Evolutionary conservation across 2,797 vertebrate species (phyloP).

Genomic region (Pseudocheirus occidentalis): DNA sequence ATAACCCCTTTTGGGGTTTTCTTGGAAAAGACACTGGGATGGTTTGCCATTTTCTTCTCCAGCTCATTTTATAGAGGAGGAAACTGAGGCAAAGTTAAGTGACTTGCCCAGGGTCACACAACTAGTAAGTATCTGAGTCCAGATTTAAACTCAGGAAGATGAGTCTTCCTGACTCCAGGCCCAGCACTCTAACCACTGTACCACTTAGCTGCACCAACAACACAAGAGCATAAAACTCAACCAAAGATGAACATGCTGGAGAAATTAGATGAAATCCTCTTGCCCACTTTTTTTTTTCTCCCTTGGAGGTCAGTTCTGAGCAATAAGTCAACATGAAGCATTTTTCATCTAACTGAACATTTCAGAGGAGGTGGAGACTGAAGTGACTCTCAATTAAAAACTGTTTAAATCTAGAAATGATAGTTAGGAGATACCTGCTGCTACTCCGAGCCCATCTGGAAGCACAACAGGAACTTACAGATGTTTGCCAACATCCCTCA

Average conservation of each 20-base stretch:
- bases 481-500: slow-evolving; percentile 4
- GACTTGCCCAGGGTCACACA: not conserved
- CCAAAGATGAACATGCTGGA: not conserved
- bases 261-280: not conserved
- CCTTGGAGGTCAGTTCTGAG: not conserved
- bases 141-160: not conserved
- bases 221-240: not conserved
- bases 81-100: not conserved
- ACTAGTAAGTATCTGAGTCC: not conserved
- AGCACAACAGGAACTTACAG: not conserved
- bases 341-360: not conserved
- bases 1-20: not conserved
- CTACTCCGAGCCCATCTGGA: not conserved
- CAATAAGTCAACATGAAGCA: not conserved
- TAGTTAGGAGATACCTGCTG: not conserved
- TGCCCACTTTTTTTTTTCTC: not conserved
- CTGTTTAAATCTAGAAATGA: slow-evolving; percentile 30
- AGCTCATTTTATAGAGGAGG: not conserved
- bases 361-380: not conserved
- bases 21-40: not conserved
- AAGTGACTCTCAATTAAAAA: not conserved
- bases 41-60: not conserved
- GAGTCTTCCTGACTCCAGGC: not conserved
- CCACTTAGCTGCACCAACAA: not conserved
- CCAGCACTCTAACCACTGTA: not conserved